phyloP scores from a whole-genome alignment of 2,113 vertebrate genomes.

The Ceratotherium simum region DNA sequence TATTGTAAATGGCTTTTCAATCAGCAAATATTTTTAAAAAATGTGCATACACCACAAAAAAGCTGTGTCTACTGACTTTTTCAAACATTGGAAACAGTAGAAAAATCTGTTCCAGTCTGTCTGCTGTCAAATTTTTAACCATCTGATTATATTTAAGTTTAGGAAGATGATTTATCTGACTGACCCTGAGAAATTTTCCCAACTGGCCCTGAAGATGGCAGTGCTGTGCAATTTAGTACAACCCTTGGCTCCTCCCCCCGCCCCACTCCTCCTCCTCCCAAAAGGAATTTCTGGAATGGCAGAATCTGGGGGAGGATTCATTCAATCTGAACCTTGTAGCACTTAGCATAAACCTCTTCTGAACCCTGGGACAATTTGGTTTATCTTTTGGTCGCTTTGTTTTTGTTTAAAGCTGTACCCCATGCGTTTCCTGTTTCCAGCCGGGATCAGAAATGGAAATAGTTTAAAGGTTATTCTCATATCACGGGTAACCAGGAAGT shows the following conservation, averaged over 20 bases:
- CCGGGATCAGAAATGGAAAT: slow-evolving; percentile 77
- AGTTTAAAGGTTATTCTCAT: slow-evolving; percentile 74
- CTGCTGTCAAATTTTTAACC: slow-evolving; percentile 88
- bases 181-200: slow-evolving; percentile 80
- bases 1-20: slow-evolving; percentile 89
- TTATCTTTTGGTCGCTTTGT: slow-evolving; percentile 77
- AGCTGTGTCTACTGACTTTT: slow-evolving; percentile 89
- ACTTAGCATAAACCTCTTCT: slow-evolving; percentile 77
- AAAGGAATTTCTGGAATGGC: slow-evolving; percentile 78
- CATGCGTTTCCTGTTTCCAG: slow-evolving; percentile 76
- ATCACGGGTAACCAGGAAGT: slow-evolving; percentile 67
- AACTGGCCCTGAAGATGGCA: slow-evolving; percentile 88
- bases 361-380: slow-evolving; percentile 76
- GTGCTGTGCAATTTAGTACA: slow-evolving; percentile 81
- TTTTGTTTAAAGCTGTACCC: slow-evolving; percentile 79
- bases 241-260: neutral
- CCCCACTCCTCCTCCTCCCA: neutral
- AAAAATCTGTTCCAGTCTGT: slow-evolving; percentile 89
- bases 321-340: slow-evolving; percentile 71
- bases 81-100: slow-evolving; percentile 88
- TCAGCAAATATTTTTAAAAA: slow-evolving; percentile 89
- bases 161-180: slow-evolving; percentile 81
- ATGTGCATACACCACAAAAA: slow-evolving; percentile 87
- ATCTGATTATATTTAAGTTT: slow-evolving; percentile 91
- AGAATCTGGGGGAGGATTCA: slow-evolving; percentile 68